Evolutionary conservation across 1,140 invertebrate species (phyloP), one percentile per base, ranked within the genome.

Genomic region (Drosophila malerkotliana): DNA sequence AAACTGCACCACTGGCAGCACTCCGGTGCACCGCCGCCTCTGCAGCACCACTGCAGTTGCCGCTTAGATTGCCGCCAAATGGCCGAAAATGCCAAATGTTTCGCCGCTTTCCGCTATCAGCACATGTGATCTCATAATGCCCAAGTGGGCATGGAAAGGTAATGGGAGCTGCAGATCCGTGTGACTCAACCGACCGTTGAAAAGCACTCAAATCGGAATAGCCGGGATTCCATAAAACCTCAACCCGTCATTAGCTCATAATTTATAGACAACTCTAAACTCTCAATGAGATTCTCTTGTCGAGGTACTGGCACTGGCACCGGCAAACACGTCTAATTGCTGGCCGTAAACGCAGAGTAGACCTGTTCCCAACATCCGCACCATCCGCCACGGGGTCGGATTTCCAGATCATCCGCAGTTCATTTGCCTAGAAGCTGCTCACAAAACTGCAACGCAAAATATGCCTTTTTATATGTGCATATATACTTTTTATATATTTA

Each of bases 51-150:
- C 32, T 10, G 32, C 63, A 49, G 47, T 48, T 15, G 26, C 52
- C 60, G 26, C 71, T 59, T 49, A 41, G 59, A 21, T 21, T 21
- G 2, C 21, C 21, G 62, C 59, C 76, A 57, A 61, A 54, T 75
- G 55, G 77, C 67, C 72, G 73, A 77, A 87, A 84, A 82, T 84
- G 81, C 82, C 81, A 84, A 85, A 77, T 75, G 67, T 47, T 67
- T 66, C 64, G 49, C 53, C 52, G 34, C 34, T 74, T 72, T 57
- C 32, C 32, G 15, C 45, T 69, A 82, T 83, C 79, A 69, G 79
- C 56, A 39, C 24, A 61, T 64, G 69, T 69, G 79, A 82, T 82
- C 79, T 74, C 47, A 81, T 79, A 67, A 39, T 74, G 77, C 44
- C 59, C 53, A 72, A 56, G 39, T 44, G 51, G 66, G 67, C 54